Evolutionary conservation across 2,888 invertebrate genomes (phyloP).

Genomic region (Stenolophus ochropezus): DNA sequence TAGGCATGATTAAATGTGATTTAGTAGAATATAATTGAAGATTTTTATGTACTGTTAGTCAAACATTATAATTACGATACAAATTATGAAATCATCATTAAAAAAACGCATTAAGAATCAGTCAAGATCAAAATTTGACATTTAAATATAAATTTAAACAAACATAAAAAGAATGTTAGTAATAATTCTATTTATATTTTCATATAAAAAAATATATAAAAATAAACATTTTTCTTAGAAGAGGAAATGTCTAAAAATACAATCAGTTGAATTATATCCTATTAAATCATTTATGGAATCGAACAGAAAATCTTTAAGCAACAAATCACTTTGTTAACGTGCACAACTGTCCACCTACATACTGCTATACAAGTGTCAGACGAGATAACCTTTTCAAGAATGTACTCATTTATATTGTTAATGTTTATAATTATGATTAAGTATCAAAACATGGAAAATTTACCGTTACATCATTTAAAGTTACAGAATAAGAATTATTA

Average conservation of each 20-base stretch:
- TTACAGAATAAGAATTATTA: no score
- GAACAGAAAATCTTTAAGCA: not conserved
- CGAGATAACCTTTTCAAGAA: not conserved
- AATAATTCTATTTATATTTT: not conserved
- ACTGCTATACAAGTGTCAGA: not conserved
- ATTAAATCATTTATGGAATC: not conserved
- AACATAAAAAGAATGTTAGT: not conserved
- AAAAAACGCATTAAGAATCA: not conserved
- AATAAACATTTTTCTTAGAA: not conserved
- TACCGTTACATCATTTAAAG: not conserved
- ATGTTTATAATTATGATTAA: not conserved
- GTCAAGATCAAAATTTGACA: not conserved
- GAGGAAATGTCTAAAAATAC: not conserved
- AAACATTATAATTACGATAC: conserved; percentile 13
- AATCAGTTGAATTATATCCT: not conserved
- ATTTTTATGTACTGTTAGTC: conserved; percentile 14
- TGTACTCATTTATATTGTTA: not conserved
- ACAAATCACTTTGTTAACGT: not conserved
- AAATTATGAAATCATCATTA: conserved; percentile 7
- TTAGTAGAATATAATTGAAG: conserved; percentile 10
- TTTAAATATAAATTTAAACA: not conserved
- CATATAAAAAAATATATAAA: not conserved
- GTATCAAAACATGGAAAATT: not conserved
- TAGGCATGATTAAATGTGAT: conserved; percentile 16
- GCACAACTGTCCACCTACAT: not conserved